These are phyloP conservation scores for Heliconius eleuchia DNA, from an alignment of 1,140 invertebrate species.

Conservation along the genomic window DNA sequence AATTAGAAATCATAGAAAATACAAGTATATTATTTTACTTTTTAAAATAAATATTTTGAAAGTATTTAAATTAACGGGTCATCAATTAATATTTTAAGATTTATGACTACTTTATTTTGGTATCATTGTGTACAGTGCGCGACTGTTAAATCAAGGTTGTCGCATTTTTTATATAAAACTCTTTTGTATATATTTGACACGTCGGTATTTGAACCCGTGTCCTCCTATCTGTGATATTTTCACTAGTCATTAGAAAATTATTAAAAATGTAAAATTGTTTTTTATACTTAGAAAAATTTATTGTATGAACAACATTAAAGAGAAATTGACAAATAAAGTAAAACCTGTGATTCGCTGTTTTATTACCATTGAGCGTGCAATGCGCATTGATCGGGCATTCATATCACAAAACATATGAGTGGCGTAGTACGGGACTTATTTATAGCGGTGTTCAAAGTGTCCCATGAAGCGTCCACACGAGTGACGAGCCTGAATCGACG, in stretches of 20 bases:
- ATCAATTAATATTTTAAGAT: slow-evolving; percentile 11
- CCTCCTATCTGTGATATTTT: slow-evolving; percentile 67
- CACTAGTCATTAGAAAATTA: slow-evolving; percentile 46
- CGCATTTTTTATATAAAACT: slow-evolving; percentile 52
- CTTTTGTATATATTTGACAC: slow-evolving; percentile 41
- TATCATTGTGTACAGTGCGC: slow-evolving; percentile 65
- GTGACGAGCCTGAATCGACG: slow-evolving; percentile 54
- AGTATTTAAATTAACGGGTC: slow-evolving; percentile 42
- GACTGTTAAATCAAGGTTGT: slow-evolving; percentile 54
- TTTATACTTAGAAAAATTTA: slow-evolving; percentile 67
- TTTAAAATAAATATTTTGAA: slow-evolving; percentile 38
- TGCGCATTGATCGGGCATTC: slow-evolving; percentile 33
- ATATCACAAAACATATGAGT: slow-evolving; percentile 41
- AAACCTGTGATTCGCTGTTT: slow-evolving; percentile 47
- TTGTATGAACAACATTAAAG: slow-evolving; percentile 60
- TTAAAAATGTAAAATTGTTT: slow-evolving; percentile 71
- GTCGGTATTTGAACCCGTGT: slow-evolving; percentile 32
- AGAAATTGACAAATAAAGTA: slow-evolving; percentile 74
- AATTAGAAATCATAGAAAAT: slow-evolving; percentile 39
- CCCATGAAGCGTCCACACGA: slow-evolving; percentile 48
- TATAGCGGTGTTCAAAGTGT: slow-evolving; percentile 47
- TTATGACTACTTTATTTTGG: slow-evolving; percentile 69
- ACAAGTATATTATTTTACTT: slow-evolving; percentile 38
- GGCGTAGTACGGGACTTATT: slow-evolving; percentile 48
- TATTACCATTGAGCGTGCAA: slow-evolving; percentile 38